These are phyloP conservation scores for Suillia variegata DNA, from an alignment of 2,888 invertebrate genomes.

Conservation along the genomic window DNA sequence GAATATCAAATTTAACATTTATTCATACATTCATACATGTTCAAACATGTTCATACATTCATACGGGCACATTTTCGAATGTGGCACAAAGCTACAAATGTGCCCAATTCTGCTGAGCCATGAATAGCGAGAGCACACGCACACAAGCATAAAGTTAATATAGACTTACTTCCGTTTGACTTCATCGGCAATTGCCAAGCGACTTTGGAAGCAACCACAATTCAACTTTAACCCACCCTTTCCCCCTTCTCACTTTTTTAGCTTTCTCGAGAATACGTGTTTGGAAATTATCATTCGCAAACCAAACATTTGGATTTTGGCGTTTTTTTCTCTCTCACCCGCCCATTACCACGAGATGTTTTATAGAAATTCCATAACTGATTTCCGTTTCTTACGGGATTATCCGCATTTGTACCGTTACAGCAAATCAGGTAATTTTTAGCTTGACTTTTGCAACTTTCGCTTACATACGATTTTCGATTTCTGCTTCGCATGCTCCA, in stretches of 20 bases:
- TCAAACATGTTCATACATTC: too few species aligned
- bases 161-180: conserved; percentile 29
- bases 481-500: not conserved
- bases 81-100: too few species aligned
- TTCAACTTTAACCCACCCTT: too few species aligned
- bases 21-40: too few species aligned
- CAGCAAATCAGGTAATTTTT: conserved; percentile 25
- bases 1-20: too few species aligned
- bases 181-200: conserved; percentile 20
- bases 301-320: conserved; percentile 29
- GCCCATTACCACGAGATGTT: too few species aligned
- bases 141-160: not conserved
- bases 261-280: too few species aligned
- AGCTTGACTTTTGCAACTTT: not conserved
- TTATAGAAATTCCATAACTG: conserved; percentile 30
- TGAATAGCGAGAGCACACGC: not conserved
- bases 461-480: not conserved
- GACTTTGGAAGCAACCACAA: too few species aligned
- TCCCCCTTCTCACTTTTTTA: too few species aligned
- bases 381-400: conserved; percentile 26
- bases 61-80: too few species aligned
- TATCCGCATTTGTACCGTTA: conserved; percentile 19
- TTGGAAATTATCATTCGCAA: conserved; percentile 34
- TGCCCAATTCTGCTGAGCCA: not conserved
- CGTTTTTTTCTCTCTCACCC: too few species aligned